phyloP scores from a whole-genome alignment of 1,140 invertebrate species.

The Platyscapa corneri region DNA sequence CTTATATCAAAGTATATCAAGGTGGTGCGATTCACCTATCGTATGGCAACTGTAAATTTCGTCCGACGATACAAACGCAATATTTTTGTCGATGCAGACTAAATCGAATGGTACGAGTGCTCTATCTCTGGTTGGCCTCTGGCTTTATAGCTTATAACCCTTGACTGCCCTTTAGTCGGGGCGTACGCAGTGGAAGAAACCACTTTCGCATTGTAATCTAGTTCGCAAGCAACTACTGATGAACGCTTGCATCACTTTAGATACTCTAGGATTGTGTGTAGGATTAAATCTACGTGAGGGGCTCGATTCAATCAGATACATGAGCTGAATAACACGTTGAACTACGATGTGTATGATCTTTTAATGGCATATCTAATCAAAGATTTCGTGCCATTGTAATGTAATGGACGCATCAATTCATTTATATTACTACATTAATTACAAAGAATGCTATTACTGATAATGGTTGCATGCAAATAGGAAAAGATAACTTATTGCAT shows the following conservation, averaged over 20 bases:
- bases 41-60: neutral
- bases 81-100: slow-evolving; percentile 5
- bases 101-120: neutral
- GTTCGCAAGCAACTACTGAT: neutral
- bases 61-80: neutral
- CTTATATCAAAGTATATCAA: no score
- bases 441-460: no score
- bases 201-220: slow-evolving; percentile 35
- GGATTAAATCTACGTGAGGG: no score
- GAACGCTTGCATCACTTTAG: neutral
- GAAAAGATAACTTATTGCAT: no score
- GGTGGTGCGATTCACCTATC: neutral
- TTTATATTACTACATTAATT: no score
- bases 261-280: no score
- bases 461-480: no score
- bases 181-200: slow-evolving; percentile 36
- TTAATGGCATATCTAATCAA: no score
- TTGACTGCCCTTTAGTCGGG: neutral
- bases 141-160: neutral
- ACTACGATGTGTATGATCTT: no score
- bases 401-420: no score
- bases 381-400: no score
- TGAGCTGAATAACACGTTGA: no score
- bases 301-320: slow-evolving; percentile 40
- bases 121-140: neutral